A percentile compares a stretch with the other conserved stretches of the same genome.
Conservation (phyloP, 2,888 invertebrate species). For the Rhamphomyia laevipes region DNA sequence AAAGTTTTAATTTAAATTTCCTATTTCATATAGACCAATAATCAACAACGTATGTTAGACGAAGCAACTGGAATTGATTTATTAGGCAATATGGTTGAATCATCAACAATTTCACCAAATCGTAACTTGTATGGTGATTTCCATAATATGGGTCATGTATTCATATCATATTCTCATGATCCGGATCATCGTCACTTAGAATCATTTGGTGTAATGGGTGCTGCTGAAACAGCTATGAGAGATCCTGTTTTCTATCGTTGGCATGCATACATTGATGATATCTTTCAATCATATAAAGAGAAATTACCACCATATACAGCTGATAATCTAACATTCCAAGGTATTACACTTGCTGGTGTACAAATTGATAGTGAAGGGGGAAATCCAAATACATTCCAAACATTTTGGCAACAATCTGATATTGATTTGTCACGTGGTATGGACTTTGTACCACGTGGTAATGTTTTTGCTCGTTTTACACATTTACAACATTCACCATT, state of each 20-base stretch:
- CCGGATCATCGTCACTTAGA: conserved; percentile 58
- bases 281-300: conserved; percentile 58
- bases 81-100: conserved; percentile 65
- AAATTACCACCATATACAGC: conserved; percentile 50
- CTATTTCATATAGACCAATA: neutral
- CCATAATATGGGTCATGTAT: conserved; percentile 69
- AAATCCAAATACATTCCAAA: conserved; percentile 43
- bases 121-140: conserved; percentile 56
- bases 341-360: conserved; percentile 44
- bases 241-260: conserved; percentile 73
- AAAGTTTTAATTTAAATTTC: too few relatives aligned
- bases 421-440: conserved; percentile 62
- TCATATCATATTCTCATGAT: conserved; percentile 61
- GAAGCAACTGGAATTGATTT: conserved; percentile 59
- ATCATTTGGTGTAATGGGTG: conserved; percentile 64
- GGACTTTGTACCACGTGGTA: conserved; percentile 62
- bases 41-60: conserved; percentile 38
- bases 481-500: conserved; percentile 62
- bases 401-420: conserved; percentile 64
- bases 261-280: conserved; percentile 62
- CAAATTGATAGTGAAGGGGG: conserved; percentile 40
- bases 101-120: conserved; percentile 55
- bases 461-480: conserved; percentile 51
- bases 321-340: conserved; percentile 22
- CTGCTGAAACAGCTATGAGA: conserved; percentile 67